These are phyloP conservation scores for Euclidia mi DNA, from an alignment of 2,888 invertebrate species.

Conservation along the genomic window DNA sequence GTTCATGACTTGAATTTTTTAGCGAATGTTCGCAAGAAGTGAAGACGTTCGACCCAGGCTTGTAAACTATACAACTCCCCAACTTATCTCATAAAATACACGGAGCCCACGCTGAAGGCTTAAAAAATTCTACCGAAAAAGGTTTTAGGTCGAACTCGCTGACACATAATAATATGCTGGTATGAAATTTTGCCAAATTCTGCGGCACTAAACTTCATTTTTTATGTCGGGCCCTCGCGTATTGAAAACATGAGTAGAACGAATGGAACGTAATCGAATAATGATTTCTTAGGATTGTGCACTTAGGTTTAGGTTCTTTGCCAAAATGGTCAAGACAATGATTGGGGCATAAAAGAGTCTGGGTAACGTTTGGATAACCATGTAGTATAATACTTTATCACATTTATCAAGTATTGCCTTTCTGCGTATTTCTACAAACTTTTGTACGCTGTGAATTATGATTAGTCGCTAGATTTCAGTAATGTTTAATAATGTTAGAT, in stretches of 20 bases:
- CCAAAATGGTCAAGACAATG: too few relatives aligned
- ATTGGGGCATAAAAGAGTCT: too few relatives aligned
- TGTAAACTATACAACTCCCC: slow-evolving; percentile 41
- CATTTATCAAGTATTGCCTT: too few relatives aligned
- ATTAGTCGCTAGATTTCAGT: too few relatives aligned
- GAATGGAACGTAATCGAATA: slow-evolving; percentile 42
- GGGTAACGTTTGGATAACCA: too few relatives aligned
- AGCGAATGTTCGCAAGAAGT: slow-evolving; percentile 26
- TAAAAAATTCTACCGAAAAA: slow-evolving; percentile 31
- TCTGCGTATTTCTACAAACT: too few relatives aligned
- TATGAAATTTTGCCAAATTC: slow-evolving; percentile 40
- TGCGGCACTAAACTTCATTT: slow-evolving; percentile 34
- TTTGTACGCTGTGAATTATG: too few relatives aligned
- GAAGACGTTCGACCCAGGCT: slow-evolving; percentile 26
- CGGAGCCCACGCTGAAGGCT: slow-evolving; percentile 30
- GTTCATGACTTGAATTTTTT: slow-evolving; percentile 49
- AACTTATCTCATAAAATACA: slow-evolving; percentile 42
- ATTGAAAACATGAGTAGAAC: slow-evolving; percentile 51
- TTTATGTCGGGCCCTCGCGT: slow-evolving; percentile 37
- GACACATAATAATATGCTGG: slow-evolving; percentile 29
- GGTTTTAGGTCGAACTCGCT: slow-evolving; percentile 27
- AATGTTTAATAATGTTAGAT: too few relatives aligned
- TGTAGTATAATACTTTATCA: too few relatives aligned
- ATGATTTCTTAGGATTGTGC: slow-evolving; percentile 43
- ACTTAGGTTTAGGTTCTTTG: slow-evolving; percentile 24